Evolutionary conservation across 2,888 invertebrate genomes (phyloP).

Genomic region (Periphyllus acericola): DNA sequence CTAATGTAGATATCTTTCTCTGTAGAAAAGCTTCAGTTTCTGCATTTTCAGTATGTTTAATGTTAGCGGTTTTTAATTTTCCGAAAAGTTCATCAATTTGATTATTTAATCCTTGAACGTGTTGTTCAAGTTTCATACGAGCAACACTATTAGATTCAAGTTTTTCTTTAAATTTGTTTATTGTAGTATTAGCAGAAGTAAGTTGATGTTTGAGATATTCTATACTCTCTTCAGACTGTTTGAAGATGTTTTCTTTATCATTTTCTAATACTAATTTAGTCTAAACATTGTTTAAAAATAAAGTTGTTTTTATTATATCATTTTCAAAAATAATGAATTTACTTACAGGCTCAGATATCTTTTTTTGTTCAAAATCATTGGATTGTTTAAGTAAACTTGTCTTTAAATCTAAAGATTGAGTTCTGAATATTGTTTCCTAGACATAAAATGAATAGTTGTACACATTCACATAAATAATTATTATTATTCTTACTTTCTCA

Average conservation of each 20-base stretch:
- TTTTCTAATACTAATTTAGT: background rate
- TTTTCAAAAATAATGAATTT: background rate
- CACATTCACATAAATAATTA: background rate
- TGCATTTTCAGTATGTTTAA: constrained; percentile 24
- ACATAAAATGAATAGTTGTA: background rate
- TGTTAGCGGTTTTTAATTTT: constrained; percentile 36
- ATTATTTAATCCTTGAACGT: constrained; percentile 44
- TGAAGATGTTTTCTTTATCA: background rate
- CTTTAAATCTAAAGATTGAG: background rate
- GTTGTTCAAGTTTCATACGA: constrained; percentile 29
- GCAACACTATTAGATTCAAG: constrained; percentile 44
- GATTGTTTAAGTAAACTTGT: background rate
- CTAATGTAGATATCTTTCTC: constrained; percentile 9
- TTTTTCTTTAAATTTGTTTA: constrained; percentile 41
- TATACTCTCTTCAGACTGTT: background rate
- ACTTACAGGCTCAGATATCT: constrained; percentile 20
- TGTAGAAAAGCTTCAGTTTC: constrained; percentile 16
- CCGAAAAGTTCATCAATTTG: constrained; percentile 47
- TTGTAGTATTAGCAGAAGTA: constrained; percentile 11
- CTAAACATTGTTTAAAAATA: background rate
- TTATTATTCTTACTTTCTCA: too few relatives aligned
- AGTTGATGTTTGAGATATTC: constrained; percentile 28
- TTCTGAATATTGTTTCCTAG: constrained; percentile 30
- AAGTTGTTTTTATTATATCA: background rate
- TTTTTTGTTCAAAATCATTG: constrained; percentile 17